These are phyloP conservation scores for Carcharodon carcharias DNA, from an alignment of 2,797 vertebrate species.

Conservation along the genomic window DNA sequence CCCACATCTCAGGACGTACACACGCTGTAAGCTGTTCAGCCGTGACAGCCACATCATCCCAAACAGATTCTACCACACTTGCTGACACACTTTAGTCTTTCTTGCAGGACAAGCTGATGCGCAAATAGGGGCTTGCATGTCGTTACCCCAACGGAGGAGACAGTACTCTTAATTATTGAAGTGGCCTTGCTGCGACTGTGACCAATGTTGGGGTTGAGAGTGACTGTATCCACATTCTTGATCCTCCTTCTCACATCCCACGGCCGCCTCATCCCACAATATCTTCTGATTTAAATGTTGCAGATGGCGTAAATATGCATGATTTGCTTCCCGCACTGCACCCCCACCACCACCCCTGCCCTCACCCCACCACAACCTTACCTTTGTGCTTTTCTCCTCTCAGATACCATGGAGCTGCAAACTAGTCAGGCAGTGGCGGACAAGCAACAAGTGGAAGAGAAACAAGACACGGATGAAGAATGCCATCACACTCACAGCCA, in stretches of 20 bases:
- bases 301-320: not conserved
- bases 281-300: not conserved
- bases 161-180: not conserved
- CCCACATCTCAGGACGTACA: not conserved
- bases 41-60: not conserved
- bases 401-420: not conserved
- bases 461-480: not conserved
- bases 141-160: not conserved
- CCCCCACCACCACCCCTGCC: too few species aligned
- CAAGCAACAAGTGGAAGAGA: not conserved
- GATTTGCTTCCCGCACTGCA: not conserved
- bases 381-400: not conserved
- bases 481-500: not conserved
- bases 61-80: not conserved
- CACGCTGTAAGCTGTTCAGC: not conserved
- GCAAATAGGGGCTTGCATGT: not conserved
- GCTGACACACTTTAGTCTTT: not conserved
- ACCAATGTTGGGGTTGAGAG: not conserved
- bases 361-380: not conserved
- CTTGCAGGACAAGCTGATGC: not conserved
- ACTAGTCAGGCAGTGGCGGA: not conserved
- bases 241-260: not conserved
- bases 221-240: not conserved
- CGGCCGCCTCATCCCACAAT: not conserved
- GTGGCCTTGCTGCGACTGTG: too few species aligned